Evolutionary conservation across 2,113 vertebrate species (phyloP).

Genomic region (Gavia stellata): DNA sequence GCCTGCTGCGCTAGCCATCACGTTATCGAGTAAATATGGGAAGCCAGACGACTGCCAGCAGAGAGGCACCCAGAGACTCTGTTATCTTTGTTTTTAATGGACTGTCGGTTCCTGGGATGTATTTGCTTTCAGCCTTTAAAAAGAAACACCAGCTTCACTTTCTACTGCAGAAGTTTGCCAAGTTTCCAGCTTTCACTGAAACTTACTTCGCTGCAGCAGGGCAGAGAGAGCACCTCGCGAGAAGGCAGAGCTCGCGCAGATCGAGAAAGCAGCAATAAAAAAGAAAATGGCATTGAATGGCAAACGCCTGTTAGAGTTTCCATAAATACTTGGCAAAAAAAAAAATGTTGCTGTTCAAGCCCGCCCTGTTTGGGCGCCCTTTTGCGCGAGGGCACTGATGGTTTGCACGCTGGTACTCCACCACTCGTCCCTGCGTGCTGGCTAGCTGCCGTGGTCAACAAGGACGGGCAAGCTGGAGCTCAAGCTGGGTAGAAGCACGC

Average conservation of each 20-base stretch:
- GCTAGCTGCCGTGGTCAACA: not conserved
- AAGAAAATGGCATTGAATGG: not conserved
- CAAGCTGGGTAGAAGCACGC: not conserved
- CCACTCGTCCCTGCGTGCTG: not conserved
- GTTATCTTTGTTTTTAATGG: not conserved
- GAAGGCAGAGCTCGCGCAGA: not conserved
- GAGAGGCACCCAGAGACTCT: not conserved
- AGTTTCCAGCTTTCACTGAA: conserved; percentile 18
- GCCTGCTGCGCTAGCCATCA: not conserved
- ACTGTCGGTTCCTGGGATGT: not conserved
- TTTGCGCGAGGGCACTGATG: not conserved
- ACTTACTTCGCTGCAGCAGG: not conserved
- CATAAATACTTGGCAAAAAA: not conserved
- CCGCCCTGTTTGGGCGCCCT: not conserved
- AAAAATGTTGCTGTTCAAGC: rapidly evolving
- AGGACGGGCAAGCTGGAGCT: not conserved
- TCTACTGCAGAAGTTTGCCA: not conserved
- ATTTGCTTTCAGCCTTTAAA: conserved; percentile 27
- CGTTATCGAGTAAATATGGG: not conserved
- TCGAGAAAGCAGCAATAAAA: not conserved
- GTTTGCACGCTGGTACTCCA: not conserved
- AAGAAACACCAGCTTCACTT: not conserved
- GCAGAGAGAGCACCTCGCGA: not conserved
- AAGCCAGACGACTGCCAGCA: not conserved
- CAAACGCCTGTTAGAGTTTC: not conserved